These are phyloP conservation scores for Pituophis catenifer DNA, from an alignment of 2,113 vertebrate genomes.

Conservation along the genomic window DNA sequence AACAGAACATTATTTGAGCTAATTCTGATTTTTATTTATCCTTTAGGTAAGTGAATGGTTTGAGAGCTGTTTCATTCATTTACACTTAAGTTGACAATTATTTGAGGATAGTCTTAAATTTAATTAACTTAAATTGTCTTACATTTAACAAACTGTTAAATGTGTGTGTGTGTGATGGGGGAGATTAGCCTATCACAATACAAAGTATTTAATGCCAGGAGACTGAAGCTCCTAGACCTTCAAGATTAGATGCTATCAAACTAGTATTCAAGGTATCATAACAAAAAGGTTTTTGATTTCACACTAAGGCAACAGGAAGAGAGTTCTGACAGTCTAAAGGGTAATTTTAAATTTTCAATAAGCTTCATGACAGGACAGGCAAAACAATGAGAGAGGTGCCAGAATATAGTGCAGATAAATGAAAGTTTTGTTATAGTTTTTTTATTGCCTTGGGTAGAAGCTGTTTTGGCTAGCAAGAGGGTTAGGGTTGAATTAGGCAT, in stretches of 20 bases:
- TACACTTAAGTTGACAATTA: background rate
- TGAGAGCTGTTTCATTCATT: slow-evolving; percentile 10
- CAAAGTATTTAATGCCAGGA: background rate
- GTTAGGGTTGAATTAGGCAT: background rate
- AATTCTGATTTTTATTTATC: slow-evolving; percentile 37
- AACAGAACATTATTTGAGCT: slow-evolving; percentile 6
- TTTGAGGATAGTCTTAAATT: background rate
- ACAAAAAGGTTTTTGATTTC: background rate
- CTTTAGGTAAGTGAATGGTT: slow-evolving; percentile 1
- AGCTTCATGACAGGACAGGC: background rate
- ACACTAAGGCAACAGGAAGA: background rate
- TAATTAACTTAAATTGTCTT: background rate
- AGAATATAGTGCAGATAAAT: background rate
- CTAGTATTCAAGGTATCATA: background rate
- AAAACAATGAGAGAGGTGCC: background rate
- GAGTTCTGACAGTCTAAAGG: background rate
- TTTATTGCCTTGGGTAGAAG: background rate
- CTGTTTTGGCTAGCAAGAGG: background rate
- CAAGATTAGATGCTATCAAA: background rate
- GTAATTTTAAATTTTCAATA: background rate
- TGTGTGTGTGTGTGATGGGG: no score
- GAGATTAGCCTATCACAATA: background rate
- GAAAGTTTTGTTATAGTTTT: background rate
- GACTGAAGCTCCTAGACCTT: background rate
- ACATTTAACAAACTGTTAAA: background rate